Evolutionary conservation across 1,140 invertebrate genomes (phyloP), one percentile per base, ranked within the genome.

Genomic region (Drosophila subobscura): DNA sequence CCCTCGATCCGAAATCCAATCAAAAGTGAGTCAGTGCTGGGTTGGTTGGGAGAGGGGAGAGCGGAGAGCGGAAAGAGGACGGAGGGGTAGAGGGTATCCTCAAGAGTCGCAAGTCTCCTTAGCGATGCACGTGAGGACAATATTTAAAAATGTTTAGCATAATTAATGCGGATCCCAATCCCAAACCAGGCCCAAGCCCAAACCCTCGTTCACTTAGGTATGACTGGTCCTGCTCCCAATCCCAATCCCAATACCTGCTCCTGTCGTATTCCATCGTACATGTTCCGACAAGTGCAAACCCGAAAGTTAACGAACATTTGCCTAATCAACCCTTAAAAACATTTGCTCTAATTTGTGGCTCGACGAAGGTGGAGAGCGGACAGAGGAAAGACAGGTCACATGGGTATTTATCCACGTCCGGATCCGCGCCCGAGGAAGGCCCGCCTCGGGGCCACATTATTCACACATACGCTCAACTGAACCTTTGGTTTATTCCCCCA

Each of bases 81-180:
- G n/a, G 14, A 44, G 53, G 42, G 25, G 12, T 42, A 14, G 10
- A 23, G 25, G 50, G n/a, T n/a, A 40, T 51, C 81, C 83, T 78
- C 77, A 58, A 81, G 81, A 77, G 81, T 40, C 55, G 63, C 63
- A 16, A 25, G 50, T 55, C 72, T 47, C 41, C 44, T 65, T 68
- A 20, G 63, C 23, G 55, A 71, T 79, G 85, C 85, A 90, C 88
- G 88, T 90, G 89, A 90, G 89, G 89, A 90, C 89, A 90, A 90
- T 90, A 90, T 90, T 90, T 89, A 90, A 90, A 89, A 90, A 85
- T 90, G 83, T 90, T 90, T 90, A 89, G 84, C 89, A 90, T 90
- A 90, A 90, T 90, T 90, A 90, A 89, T 89, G 68, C 80, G 56
- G 56, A 77, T 59, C 50, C 53, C 22, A 22, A 53, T 47, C 16